phyloP scores from a whole-genome alignment of 1,140 invertebrate genomes.

The Doryteuthis pealeii region DNA sequence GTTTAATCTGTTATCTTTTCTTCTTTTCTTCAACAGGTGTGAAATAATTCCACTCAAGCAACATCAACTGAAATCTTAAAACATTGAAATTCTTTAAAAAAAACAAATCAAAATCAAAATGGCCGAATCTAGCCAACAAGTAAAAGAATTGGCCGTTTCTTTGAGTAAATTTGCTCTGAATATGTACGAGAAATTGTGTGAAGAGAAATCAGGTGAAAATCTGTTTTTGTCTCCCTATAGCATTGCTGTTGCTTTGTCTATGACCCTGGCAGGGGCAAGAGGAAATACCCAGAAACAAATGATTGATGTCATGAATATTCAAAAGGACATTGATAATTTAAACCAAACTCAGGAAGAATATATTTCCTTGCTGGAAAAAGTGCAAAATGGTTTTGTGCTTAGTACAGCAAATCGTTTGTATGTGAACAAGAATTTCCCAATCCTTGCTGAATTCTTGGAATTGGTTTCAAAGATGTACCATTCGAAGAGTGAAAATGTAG shows the following conservation, averaged over 20 bases:
- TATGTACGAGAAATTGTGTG: neutral
- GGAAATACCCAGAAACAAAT: conserved; percentile 71
- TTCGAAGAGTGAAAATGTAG: neutral
- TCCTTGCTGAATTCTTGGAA: neutral
- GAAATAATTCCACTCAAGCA: no score
- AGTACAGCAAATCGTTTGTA: conserved; percentile 10
- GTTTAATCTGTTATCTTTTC: no score
- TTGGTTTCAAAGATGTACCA: neutral
- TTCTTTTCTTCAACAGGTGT: no score
- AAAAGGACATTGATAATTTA: neutral
- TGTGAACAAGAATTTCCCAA: neutral
- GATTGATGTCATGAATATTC: conserved; percentile 2
- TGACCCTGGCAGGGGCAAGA: conserved; percentile 69
- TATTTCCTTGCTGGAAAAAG: neutral
- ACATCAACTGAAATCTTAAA: no score
- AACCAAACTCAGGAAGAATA: neutral
- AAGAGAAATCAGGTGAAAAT: conserved; percentile 52
- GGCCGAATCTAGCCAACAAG: no score
- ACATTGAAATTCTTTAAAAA: no score
- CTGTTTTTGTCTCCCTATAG: conserved; percentile 70
- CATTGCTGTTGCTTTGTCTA: conserved; percentile 66
- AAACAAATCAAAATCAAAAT: no score
- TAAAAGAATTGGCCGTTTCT: neutral
- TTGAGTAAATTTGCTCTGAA: neutral
- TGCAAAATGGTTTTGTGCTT: neutral